These are phyloP conservation scores for Graphium colonna DNA, from an alignment of 2,888 invertebrate species.

Conservation along the genomic window DNA sequence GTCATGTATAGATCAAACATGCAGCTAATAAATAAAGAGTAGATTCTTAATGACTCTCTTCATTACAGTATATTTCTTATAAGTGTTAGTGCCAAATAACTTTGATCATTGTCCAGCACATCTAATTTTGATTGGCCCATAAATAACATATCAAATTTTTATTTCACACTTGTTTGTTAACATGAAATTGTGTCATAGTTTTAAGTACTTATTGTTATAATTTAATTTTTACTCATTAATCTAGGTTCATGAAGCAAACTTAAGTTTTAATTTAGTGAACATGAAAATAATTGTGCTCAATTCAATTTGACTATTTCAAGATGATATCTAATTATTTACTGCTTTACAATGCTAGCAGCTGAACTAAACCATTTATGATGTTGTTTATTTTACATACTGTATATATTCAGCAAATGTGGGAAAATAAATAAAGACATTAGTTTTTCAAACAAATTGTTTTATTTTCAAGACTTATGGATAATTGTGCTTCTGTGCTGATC, in stretches of 20 bases:
- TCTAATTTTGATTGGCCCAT: neutral
- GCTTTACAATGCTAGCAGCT: neutral
- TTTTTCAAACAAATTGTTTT: slow-evolving; percentile 65
- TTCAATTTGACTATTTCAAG: neutral
- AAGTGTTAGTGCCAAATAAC: slow-evolving; percentile 19
- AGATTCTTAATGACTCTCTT: neutral
- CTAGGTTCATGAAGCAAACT: neutral
- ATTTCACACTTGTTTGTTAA: slow-evolving; percentile 10
- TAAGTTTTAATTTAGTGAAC: neutral
- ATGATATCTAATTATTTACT: neutral
- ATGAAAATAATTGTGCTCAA: slow-evolving; percentile 7
- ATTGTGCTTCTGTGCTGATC: slow-evolving; percentile 57
- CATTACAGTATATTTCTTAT: neutral
- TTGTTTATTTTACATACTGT: slow-evolving; percentile 15
- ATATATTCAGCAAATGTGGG: slow-evolving; percentile 28
- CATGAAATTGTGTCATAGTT: slow-evolving; percentile 1
- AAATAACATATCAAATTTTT: slow-evolving; percentile 2
- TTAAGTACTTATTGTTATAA: slow-evolving; percentile 21
- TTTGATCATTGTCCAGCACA: slow-evolving; percentile 5
- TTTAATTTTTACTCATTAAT: neutral
- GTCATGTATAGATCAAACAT: too few relatives aligned
- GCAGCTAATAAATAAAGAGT: neutral
- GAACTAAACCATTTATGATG: neutral
- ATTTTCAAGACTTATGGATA: slow-evolving; percentile 59
- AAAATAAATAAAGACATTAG: slow-evolving; percentile 57